Evolutionary conservation across 2,113 vertebrate genomes (phyloP).

Genomic region (Sula dactylatra): DNA sequence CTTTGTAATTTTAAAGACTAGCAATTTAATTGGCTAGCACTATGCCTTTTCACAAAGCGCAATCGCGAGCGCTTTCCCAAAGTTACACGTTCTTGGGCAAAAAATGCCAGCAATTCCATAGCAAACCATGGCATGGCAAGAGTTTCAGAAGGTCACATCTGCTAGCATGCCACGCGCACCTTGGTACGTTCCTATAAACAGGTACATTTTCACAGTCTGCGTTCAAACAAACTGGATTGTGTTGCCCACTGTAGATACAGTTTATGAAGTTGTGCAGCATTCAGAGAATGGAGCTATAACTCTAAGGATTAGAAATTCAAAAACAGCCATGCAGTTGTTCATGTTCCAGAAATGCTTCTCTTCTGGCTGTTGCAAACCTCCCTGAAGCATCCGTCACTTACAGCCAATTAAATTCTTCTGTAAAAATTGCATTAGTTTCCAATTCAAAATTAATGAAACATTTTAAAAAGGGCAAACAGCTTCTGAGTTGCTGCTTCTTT

Average conservation of each 20-base stretch:
- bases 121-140: conserved; percentile 76
- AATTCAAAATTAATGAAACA: conserved; percentile 73
- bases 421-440: conserved; percentile 75
- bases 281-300: conserved; percentile 63
- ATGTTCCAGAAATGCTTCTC: conserved; percentile 71
- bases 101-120: conserved; percentile 75
- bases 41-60: not conserved
- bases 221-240: conserved; percentile 82
- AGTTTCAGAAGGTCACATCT: conserved; percentile 73
- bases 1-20: not conserved
- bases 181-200: conserved; percentile 77
- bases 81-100: conserved; percentile 68
- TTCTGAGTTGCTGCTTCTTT: conserved; percentile 75
- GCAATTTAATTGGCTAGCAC: not conserved
- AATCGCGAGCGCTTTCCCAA: conserved; percentile 77
- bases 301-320: conserved; percentile 60
- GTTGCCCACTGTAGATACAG: conserved; percentile 64
- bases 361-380: conserved; percentile 73
- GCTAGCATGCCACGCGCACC: conserved; percentile 74
- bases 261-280: conserved; percentile 58
- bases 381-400: conserved; percentile 75
- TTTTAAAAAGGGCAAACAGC: conserved; percentile 69
- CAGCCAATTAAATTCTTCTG: conserved; percentile 77
- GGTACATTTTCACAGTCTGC: conserved; percentile 77
- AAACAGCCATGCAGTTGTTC: conserved; percentile 72